Conservation (phyloP, 2,113 vertebrate species). For the Nothocercus julius region DNA sequence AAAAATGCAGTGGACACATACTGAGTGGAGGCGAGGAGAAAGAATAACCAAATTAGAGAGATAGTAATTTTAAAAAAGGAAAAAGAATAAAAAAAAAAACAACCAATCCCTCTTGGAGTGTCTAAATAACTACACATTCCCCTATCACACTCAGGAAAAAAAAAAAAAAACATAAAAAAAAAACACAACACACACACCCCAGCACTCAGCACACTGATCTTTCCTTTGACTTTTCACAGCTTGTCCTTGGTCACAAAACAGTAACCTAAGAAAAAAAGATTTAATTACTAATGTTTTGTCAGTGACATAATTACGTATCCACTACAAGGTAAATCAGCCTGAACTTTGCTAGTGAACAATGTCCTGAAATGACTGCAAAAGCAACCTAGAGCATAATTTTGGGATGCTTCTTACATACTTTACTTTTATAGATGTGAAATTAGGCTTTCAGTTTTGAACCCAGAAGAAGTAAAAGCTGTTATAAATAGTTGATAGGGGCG, state of each 20-base stretch:
- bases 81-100: not conserved
- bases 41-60: not conserved
- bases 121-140: not conserved
- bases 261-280: conserved; percentile 11
- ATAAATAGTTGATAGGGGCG: conserved; percentile 63
- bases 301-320: conserved; percentile 47
- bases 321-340: conserved; percentile 38
- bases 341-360: conserved; percentile 3
- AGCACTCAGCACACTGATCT: not conserved
- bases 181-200: too few relatives aligned
- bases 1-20: not conserved
- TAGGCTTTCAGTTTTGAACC: conserved; percentile 50
- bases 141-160: not conserved
- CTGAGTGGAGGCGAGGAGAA: not conserved
- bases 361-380: not conserved
- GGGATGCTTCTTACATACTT: not conserved
- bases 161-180: too few relatives aligned
- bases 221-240: not conserved
- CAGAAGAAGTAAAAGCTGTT: conserved; percentile 53
- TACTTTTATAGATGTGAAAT: conserved; percentile 48
- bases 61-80: not conserved
- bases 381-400: conserved; percentile 7
- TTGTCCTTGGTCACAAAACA: conserved; percentile 47
- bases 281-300: conserved; percentile 56
- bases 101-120: not conserved